Conservation (phyloP, 2,113 vertebrate species). For the Tragelaphus strepsiceros region DNA sequence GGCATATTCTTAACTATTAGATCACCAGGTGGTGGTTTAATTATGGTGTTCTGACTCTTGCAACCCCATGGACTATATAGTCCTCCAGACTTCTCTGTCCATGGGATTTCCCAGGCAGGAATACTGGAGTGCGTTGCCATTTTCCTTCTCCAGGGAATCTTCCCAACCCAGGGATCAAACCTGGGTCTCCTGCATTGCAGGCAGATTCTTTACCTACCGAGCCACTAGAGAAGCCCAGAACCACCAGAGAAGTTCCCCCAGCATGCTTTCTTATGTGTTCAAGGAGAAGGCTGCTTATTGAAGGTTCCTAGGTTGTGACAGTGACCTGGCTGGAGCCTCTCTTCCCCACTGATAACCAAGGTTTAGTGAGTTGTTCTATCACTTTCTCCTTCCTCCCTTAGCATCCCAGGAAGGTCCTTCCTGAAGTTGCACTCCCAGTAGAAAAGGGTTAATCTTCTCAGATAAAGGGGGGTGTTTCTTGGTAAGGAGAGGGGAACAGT, state of each 20-base stretch:
- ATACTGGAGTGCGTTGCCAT: neutral
- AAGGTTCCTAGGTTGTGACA: neutral
- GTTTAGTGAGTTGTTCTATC: neutral
- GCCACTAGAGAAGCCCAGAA: neutral
- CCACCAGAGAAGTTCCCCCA: neutral
- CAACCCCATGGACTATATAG: neutral
- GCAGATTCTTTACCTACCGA: neutral
- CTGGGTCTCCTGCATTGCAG: neutral
- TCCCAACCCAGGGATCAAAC: neutral
- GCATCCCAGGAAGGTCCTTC: neutral
- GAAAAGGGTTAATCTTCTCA: neutral
- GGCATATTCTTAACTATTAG: neutral
- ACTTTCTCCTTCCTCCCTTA: neutral
- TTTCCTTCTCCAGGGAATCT: neutral
- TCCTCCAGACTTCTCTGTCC: neutral
- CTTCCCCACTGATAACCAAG: neutral
- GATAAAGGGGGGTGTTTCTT: neutral
- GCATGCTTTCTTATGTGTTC: neutral
- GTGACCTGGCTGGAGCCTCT: neutral
- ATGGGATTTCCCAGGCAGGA: neutral
- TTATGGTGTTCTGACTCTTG: neutral
- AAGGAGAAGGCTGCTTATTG: neutral
- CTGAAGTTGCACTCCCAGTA: neutral
- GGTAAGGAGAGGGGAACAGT: neutral
- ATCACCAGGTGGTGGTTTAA: neutral